Base-by-base conservation (phyloP, 2,113 vertebrate species). In the Toxotes chatareus region DNA sequence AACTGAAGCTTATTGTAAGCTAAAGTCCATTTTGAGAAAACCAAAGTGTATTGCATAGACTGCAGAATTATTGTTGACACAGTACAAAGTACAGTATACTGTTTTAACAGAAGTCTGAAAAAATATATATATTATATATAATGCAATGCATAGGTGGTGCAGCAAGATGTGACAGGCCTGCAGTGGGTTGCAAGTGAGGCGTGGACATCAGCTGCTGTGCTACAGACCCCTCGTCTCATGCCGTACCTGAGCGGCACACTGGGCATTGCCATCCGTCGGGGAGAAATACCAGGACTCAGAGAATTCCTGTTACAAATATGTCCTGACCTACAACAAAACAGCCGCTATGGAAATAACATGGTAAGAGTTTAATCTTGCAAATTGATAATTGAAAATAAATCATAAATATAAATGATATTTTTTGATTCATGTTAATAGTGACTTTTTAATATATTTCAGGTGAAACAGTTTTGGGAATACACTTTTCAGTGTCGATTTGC, bases 121-220 rank as follows among this genome's bases (percentile, higher is more conserved):
- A 27, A 27, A 27, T 27, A 60, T 80, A 8, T 27, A 56, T 79
- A 79, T 16, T 59, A 91, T 27, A 27, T 27, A 27, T 27, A 31
- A 65, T 61, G 3, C n/a, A 47, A 46, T 38, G 2, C 0, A 21
- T 36, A 93, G 88, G 85, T 94, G 36, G 70, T 90, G 1, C 69
- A 63, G 21, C 90, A 93, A 44, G 93, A 94, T 66, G 75, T 95
- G 5, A 93, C 86, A 34, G 91, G 88, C 8, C 83, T 84, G 17
- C 94, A 95, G 76, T 95, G 95, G 95, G 92, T 91, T 12, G 86
- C 85, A 14, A 90, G 88, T 82, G 90, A 92, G 84, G 72, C 86
- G 5, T 92, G 85, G 90, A 69, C 83, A 61, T 3, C 76, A 70
- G 73, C 80, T 27, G 1, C 47, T 61, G 83, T 84, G 27, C 73